Evolutionary conservation across 2,113 vertebrate genomes (phyloP).

Genomic region (Zosterops lateralis): DNA sequence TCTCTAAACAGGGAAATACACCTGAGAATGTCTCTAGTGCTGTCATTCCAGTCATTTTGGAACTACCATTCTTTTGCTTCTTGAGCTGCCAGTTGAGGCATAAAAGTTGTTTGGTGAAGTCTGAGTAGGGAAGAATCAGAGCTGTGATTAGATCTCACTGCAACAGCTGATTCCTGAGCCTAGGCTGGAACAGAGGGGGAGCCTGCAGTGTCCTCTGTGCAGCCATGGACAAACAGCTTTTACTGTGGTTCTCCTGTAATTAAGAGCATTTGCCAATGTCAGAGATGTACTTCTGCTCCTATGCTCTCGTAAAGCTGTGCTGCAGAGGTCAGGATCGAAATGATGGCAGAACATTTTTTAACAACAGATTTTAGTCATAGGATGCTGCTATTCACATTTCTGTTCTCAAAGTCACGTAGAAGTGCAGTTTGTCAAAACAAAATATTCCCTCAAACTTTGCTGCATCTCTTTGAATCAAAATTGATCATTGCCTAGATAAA

Average conservation of each 20-base stretch:
- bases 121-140: background rate
- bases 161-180: background rate
- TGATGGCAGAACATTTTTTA: background rate
- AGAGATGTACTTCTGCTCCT: background rate
- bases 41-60: background rate
- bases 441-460: background rate
- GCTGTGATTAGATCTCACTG: background rate
- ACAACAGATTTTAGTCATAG: background rate
- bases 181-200: background rate
- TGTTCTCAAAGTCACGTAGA: background rate
- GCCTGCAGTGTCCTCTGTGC: background rate
- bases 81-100: background rate
- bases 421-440: background rate
- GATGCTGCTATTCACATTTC: background rate
- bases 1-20: background rate
- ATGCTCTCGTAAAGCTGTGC: fast-evolving
- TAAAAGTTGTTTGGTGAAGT: background rate
- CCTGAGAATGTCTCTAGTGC: background rate
- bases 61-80: background rate
- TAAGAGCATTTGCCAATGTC: background rate
- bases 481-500: background rate
- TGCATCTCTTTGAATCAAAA: background rate
- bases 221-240: background rate
- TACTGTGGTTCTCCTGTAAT: background rate
- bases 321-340: background rate